phyloP scores from a whole-genome alignment of 2,113 vertebrate species.

The Physeter macrocephalus region DNA sequence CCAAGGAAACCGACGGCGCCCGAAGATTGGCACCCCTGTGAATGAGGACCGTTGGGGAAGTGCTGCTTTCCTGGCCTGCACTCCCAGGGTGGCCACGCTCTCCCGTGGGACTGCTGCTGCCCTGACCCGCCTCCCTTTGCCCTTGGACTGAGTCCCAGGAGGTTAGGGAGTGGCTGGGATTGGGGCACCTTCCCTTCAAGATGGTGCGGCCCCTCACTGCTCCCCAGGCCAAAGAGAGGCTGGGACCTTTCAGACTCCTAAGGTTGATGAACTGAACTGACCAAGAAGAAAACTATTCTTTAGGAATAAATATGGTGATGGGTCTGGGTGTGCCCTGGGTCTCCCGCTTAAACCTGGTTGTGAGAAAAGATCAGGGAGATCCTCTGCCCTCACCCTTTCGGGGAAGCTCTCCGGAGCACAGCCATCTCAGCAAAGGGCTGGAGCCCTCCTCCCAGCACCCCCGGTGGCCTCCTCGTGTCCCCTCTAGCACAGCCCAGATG shows the following conservation, averaged over 20 bases:
- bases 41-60: background rate
- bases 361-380: background rate
- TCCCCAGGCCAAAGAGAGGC: background rate
- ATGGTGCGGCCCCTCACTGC: background rate
- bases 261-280: background rate
- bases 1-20: background rate
- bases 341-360: background rate
- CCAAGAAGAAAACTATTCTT: background rate
- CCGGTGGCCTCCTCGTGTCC: background rate
- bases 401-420: background rate
- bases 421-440: background rate
- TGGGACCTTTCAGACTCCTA: background rate
- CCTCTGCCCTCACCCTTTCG: background rate
- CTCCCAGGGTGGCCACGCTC: background rate
- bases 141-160: background rate
- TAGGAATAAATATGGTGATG: background rate
- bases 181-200: background rate
- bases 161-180: background rate
- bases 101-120: background rate
- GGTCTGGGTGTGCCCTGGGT: background rate
- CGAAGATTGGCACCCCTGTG: background rate
- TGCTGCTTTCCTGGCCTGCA: background rate
- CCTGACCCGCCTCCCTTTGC: background rate
- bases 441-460: fast-evolving
- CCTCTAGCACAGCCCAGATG: background rate